Evolutionary conservation across 2,888 invertebrate genomes (phyloP).

Genomic region (Gasteruption jaculator): DNA sequence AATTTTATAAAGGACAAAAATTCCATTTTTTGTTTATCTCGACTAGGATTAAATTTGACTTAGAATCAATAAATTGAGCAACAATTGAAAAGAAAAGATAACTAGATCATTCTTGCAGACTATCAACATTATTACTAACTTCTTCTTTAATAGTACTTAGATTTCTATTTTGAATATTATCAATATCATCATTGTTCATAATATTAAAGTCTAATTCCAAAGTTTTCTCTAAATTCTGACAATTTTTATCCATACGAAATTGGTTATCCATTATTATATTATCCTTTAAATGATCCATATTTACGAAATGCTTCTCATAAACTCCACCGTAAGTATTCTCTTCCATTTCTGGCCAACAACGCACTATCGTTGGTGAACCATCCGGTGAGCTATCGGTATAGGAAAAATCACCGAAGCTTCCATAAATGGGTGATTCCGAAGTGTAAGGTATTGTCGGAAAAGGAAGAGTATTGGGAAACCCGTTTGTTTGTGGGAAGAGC

Average conservation of each 20-base stretch:
- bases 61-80: neutral
- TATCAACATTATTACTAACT: slow-evolving; percentile 29
- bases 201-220: slow-evolving; percentile 22
- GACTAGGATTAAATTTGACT: neutral
- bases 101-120: slow-evolving; percentile 31
- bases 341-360: slow-evolving; percentile 29
- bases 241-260: slow-evolving; percentile 30
- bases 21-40: slow-evolving; percentile 1
- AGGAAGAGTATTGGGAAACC: slow-evolving; percentile 27
- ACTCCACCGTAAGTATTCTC: slow-evolving; percentile 25
- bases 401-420: slow-evolving; percentile 38
- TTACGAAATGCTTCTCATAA: slow-evolving; percentile 31
- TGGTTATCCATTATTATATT: slow-evolving; percentile 28
- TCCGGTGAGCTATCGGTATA: slow-evolving; percentile 38
- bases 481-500: slow-evolving; percentile 33
- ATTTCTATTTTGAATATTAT: slow-evolving; percentile 26
- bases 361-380: slow-evolving; percentile 33
- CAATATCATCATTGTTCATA: slow-evolving; percentile 19
- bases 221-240: slow-evolving; percentile 31
- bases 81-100: neutral
- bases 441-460: slow-evolving; percentile 35
- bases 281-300: slow-evolving; percentile 26
- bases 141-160: slow-evolving; percentile 42
- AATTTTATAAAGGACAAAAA: neutral
- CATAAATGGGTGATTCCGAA: slow-evolving; percentile 37